Base-by-base conservation (phyloP, 2,113 vertebrate species). In the Halcyon senegalensis region DNA sequence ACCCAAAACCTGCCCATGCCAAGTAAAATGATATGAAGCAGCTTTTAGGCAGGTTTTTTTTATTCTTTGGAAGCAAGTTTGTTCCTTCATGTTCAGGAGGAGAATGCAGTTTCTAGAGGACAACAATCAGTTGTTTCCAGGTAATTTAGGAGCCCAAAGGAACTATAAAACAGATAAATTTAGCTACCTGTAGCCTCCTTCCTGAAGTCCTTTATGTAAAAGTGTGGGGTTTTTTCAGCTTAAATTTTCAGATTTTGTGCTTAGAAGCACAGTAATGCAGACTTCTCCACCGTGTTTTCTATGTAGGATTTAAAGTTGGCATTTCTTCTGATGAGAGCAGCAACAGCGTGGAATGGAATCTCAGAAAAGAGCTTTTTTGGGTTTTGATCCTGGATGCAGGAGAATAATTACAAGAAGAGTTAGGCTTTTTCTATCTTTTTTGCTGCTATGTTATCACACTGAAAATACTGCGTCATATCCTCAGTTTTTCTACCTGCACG, bases 1-100 rank as follows among this genome's bases (percentile, higher is more conserved):
- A 0, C 9, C 23, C n/a, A 8, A 55, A 35, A 48, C 1, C 17
- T 59, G 13, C 41, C 8, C 3, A 14, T 25, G 44, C 13, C 43
- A 78, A 50, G 64, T 30, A 14, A 73, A 80, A 33, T 46, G 58
- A 7, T 31, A 6, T 74, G 50, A 53, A 69, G 16, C 11, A 18
- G 27, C 50, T 85, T 69, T 62, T 60, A 27, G 10, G 31, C 30
- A 50, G 16, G 50, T 13, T 13, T 24, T 16, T 16, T 19, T 59
- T 84, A 80, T 64, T 9, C 4, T 43, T 51, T 74, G 31, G 14
- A 60, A 86, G 4, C 6, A 51, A 41, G 21, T 64, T 55, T 50
- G 11, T 80, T 30, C 6, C 16, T 85, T 11, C 4, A 3, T 30
- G 9, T 55, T 77, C 19, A 31, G 41, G 13, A 64, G 8, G 4